Conservation (phyloP, 2,888 invertebrate species). For the Spodoptera exigua region DNA sequence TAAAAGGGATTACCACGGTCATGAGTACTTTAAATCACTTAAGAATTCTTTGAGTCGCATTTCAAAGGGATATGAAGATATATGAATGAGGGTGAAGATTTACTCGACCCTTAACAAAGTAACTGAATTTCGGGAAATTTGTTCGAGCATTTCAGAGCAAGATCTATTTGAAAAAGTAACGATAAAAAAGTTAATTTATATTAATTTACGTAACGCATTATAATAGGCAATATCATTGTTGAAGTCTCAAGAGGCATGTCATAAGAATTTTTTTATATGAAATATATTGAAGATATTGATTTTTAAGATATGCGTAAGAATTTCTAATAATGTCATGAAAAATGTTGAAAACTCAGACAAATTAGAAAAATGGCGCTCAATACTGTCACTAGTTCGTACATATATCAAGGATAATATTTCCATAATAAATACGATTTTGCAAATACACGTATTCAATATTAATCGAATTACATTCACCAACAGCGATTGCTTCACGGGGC, state of each 20-base stretch:
- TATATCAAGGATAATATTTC: constrained; percentile 26
- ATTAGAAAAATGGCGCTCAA: too few relatives aligned
- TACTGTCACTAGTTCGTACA: not conserved
- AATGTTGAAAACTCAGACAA: too few relatives aligned
- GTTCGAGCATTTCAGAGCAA: too few relatives aligned
- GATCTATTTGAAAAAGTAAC: too few relatives aligned
- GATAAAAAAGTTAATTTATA: too few relatives aligned
- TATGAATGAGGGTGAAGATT: constrained; percentile 1
- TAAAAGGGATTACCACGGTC: constrained; percentile 23
- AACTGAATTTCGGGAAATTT: not conserved
- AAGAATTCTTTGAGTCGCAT: constrained; percentile 28
- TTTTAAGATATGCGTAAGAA: too few relatives aligned
- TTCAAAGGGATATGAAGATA: constrained; percentile 7
- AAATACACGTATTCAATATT: constrained; percentile 44
- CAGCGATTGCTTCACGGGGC: constrained; percentile 40
- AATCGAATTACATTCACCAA: constrained; percentile 44
- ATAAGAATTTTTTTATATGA: too few relatives aligned
- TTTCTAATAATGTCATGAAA: too few relatives aligned
- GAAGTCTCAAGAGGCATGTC: too few relatives aligned
- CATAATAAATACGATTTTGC: constrained; percentile 33
- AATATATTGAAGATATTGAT: too few relatives aligned
- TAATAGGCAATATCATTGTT: too few relatives aligned
- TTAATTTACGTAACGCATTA: too few relatives aligned
- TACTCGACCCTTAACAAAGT: not conserved
- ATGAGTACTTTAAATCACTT: constrained; percentile 5